A percentile compares a stretch with the other conserved stretches of the same genome.
These are phyloP conservation scores for Chymomyza caudatula DNA, from an alignment of 2,888 invertebrate species.

Conservation along the genomic window DNA sequence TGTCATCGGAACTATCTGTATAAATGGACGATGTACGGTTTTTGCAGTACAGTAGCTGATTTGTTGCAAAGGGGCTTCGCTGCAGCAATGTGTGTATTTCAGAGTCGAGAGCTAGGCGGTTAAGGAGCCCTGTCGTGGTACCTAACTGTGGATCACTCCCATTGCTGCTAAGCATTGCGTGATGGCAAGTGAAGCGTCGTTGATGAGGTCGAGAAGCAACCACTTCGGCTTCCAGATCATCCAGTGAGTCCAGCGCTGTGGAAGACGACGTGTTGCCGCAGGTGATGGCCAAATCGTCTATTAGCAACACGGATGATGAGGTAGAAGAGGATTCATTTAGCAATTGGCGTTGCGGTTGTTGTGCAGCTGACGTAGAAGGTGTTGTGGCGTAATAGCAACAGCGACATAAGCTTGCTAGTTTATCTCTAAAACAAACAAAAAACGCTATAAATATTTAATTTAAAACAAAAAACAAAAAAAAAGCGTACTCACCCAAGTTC, in stretches of 20 bases:
- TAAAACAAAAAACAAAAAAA: neutral
- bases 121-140: conserved; percentile 79
- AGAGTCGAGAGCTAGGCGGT: conserved; percentile 78
- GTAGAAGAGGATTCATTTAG: conserved; percentile 78
- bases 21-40: conserved; percentile 89
- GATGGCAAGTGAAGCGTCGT: conserved; percentile 75
- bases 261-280: conserved; percentile 66
- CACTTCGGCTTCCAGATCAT: conserved; percentile 80
- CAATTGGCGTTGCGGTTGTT: conserved; percentile 58
- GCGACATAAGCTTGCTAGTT: conserved; percentile 76
- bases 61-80: conserved; percentile 78
- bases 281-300: conserved; percentile 80
- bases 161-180: conserved; percentile 74
- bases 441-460: neutral
- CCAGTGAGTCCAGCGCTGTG: conserved; percentile 80
- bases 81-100: conserved; percentile 78
- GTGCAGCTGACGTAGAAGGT: conserved; percentile 49
- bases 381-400: conserved; percentile 75
- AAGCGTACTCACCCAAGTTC: conserved; percentile 65
- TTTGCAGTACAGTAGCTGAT: conserved; percentile 81
- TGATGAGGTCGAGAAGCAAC: conserved; percentile 61
- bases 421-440: conserved; percentile 59
- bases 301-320: conserved; percentile 79
- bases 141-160: conserved; percentile 71
- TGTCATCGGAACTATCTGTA: conserved; percentile 92